Evolutionary conservation across 2,113 vertebrate genomes (phyloP).

Genomic region (Indicator indicator): DNA sequence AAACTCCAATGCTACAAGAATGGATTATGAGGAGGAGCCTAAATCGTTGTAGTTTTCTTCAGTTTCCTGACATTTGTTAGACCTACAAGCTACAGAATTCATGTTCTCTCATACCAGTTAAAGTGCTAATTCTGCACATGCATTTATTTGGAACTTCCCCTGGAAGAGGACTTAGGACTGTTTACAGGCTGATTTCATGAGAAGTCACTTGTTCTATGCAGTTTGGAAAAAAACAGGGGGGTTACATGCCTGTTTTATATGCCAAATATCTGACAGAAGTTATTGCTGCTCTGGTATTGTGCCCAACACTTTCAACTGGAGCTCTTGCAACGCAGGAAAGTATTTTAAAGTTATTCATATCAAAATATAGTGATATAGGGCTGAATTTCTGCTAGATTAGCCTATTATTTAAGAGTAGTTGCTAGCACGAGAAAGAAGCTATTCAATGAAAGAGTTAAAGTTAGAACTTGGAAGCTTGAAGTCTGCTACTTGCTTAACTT

Average conservation of each 20-base stretch:
- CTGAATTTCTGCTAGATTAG: not conserved
- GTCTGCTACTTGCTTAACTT: not conserved
- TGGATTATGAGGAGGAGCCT: not conserved
- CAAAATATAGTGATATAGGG: not conserved
- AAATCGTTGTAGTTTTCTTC: not conserved
- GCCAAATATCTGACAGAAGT: not conserved
- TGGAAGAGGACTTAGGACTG: not conserved
- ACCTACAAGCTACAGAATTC: not conserved
- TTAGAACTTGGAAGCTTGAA: not conserved
- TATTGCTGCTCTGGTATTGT: slow-evolving; percentile 14
- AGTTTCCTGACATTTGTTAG: not conserved
- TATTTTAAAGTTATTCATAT: not conserved
- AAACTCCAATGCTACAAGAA: not conserved
- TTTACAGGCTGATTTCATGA: slow-evolving; percentile 3
- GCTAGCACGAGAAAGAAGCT: not conserved
- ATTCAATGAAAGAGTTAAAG: not conserved
- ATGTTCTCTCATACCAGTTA: not conserved
- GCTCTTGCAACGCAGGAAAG: not conserved
- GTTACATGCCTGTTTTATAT: not conserved
- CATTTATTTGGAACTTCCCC: not conserved
- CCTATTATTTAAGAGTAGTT: not conserved
- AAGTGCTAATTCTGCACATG: not conserved
- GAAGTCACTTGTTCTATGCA: not conserved
- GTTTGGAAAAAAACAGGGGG: not conserved
- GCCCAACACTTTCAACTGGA: not conserved